These are phyloP conservation scores for Daubentonia madagascariensis DNA, from an alignment of 2,113 vertebrate genomes.

Conservation along the genomic window DNA sequence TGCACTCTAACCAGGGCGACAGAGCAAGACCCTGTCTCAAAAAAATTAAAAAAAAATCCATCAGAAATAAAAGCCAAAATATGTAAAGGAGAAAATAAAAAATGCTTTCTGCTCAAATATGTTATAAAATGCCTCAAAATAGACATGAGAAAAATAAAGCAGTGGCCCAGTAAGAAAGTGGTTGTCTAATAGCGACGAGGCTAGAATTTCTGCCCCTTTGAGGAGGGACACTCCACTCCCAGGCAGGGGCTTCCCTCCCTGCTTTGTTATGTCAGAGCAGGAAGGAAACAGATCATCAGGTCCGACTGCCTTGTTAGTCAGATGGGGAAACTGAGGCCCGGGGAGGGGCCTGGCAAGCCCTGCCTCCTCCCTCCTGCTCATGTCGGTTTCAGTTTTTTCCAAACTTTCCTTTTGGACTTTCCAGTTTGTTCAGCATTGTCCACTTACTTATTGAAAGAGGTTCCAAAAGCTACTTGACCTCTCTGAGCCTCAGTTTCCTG, in stretches of 20 bases:
- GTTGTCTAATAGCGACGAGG: background rate
- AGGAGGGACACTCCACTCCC: background rate
- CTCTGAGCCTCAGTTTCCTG: conserved; percentile 1
- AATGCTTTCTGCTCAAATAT: background rate
- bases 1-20: too few relatives aligned
- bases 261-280: background rate
- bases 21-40: too few relatives aligned
- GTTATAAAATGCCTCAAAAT: background rate
- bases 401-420: background rate
- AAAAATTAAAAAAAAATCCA: too few relatives aligned
- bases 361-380: background rate
- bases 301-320: background rate
- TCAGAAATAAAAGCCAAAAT: conserved; percentile 8
- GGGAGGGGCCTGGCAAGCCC: background rate
- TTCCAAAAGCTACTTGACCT: background rate
- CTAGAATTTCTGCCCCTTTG: background rate
- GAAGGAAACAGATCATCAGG: background rate
- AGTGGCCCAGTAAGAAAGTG: background rate
- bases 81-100: background rate
- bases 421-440: background rate
- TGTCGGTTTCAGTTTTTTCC: background rate
- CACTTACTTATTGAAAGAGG: background rate
- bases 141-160: background rate
- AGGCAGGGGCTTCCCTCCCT: background rate
- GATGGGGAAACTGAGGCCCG: background rate